phyloP scores from a whole-genome alignment of 2,797 vertebrate genomes.

The Siniperca undulata region DNA sequence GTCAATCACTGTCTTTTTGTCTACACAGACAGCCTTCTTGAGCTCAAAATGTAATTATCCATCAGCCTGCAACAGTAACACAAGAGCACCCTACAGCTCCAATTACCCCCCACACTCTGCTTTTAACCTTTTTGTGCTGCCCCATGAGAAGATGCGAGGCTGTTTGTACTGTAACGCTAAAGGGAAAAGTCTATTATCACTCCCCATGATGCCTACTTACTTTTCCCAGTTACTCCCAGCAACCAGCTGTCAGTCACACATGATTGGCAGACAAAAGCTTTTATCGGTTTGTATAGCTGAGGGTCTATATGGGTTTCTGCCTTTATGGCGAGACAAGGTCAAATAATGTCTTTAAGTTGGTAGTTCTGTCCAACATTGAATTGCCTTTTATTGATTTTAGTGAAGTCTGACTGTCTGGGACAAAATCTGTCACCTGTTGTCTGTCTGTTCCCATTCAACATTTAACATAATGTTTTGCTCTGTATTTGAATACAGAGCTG shows the following conservation, averaged over 20 bases:
- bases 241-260: slow-evolving; percentile 69
- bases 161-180: slow-evolving; percentile 30
- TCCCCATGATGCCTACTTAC: slow-evolving; percentile 57
- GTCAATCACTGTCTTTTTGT: slow-evolving; percentile 22
- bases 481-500: slow-evolving; percentile 19
- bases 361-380: slow-evolving; percentile 46
- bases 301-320: slow-evolving; percentile 44
- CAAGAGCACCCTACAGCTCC: slow-evolving; percentile 34
- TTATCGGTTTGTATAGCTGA: slow-evolving; percentile 61
- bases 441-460: slow-evolving; percentile 36
- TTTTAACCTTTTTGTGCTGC: slow-evolving; percentile 49
- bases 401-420: slow-evolving; percentile 45
- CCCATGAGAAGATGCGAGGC: slow-evolving; percentile 52
- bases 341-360: slow-evolving; percentile 52
- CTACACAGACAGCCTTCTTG: slow-evolving; percentile 19
- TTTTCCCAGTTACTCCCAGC: slow-evolving; percentile 78
- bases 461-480: slow-evolving; percentile 22
- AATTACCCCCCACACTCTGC: slow-evolving; percentile 39
- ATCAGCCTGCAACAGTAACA: slow-evolving; percentile 34
- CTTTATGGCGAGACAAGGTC: slow-evolving; percentile 52
- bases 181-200: slow-evolving; percentile 48
- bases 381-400: slow-evolving; percentile 57
- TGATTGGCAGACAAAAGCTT: slow-evolving; percentile 66
- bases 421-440: slow-evolving; percentile 43
- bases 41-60: slow-evolving; percentile 40